phyloP scores from a whole-genome alignment of 2,888 invertebrate genomes.

The Patella ulyssiponensis region DNA sequence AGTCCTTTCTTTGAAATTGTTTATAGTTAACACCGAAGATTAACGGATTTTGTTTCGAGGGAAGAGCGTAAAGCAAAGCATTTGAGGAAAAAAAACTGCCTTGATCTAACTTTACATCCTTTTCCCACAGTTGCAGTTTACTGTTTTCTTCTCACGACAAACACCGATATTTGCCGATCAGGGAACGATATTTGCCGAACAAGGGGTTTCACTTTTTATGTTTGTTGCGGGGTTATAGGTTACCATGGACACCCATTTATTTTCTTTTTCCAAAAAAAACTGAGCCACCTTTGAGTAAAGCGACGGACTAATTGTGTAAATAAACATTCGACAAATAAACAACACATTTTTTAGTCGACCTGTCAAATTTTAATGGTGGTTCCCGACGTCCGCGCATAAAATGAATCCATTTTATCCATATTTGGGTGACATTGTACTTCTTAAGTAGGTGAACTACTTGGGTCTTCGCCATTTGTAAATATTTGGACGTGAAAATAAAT shows the following conservation, averaged over 20 bases:
- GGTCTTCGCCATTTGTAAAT: no score
- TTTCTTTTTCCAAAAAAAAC: neutral
- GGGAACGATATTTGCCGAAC: neutral
- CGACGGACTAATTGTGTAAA: neutral
- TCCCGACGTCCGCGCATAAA: no score
- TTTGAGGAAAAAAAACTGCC: neutral
- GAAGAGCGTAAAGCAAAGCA: neutral
- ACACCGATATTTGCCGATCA: neutral
- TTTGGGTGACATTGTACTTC: no score
- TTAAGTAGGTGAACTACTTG: no score
- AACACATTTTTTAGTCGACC: no score
- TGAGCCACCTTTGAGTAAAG: neutral
- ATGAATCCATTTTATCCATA: no score
- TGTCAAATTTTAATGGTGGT: no score
- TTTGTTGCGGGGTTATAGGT: neutral
- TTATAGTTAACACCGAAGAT: neutral
- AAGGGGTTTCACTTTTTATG: neutral
- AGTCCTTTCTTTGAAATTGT: neutral
- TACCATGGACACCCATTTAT: neutral
- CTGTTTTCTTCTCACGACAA: neutral
- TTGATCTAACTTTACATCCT: constrained; percentile 8
- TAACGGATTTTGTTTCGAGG: neutral
- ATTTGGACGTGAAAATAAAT: no score
- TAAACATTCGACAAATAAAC: constrained; percentile 3
- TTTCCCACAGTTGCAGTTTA: neutral